Evolutionary conservation across 2,113 vertebrate genomes (phyloP), one percentile per base, ranked within the genome.

Genomic region (Antechinus flavipes): DNA sequence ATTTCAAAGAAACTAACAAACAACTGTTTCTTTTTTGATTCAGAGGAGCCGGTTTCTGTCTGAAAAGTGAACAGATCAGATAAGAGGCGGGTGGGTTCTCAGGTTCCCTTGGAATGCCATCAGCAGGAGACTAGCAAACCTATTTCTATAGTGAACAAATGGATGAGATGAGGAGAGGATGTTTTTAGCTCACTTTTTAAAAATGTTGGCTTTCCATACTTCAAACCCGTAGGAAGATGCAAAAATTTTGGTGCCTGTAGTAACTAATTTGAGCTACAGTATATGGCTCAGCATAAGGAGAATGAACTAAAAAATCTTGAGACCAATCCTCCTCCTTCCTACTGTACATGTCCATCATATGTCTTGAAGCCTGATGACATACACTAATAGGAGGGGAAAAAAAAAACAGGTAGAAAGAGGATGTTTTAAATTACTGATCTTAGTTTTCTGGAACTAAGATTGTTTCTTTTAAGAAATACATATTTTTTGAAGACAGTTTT

Each of bases 111-210:
- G 68, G 68, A 84, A 84, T 84, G 35, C 35, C 68, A 42, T 7
- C 68, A 84, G n/a, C 68, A 23, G 68, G n/a, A 84, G 68, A 84
- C n/a, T 84, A 42, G 68, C n/a, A 84, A 76, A n/a, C 22, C 35
- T 84, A 8, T 42, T 42, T 84, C n/a, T 42, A 84, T 84, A 76
- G 68, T 84, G 68, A 42, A 84, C 68, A n/a, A 42, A 26, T 42
- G n/a, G n/a, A 84, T 84, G n/a, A 84, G n/a, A 42, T 84, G 68
- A 84, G 68, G 68, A 84, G n/a, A 84, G n/a, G n/a, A 84, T 84
- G 35, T 19, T 42, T 84, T 84, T 84, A 84, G 68, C 68, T 84
- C 68, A 84, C n/a, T 84, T 84, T 84, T 84, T 23, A 2, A 84
- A 84, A 84, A n/a, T 42, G n/a, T 23, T 42, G 35, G 68, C 68